Base-by-base conservation (phyloP, 2,113 vertebrate genomes). In the Panthera uncia region DNA sequence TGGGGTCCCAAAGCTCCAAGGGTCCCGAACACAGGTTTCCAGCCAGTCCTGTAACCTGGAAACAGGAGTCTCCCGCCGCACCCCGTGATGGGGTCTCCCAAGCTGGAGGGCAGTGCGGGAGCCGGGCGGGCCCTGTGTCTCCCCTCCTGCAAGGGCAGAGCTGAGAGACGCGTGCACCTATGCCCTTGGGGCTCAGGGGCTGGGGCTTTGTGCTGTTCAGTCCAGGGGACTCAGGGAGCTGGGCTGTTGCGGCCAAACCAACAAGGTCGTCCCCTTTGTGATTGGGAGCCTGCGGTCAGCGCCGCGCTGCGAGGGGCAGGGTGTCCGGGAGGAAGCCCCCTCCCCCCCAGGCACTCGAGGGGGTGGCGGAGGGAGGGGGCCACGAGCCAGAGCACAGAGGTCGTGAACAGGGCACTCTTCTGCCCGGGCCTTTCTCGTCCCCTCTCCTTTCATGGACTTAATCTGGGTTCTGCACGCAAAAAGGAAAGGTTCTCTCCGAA, bases 371-470 rank as follows among this genome's bases (percentile, higher is more conserved):
- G 45, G 68, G 68, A 29, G 21, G 27, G 41, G 14, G 5, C 73
- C 38, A 6, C 0, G 14, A 4, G 11, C 55, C 33, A 19, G 29
- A 31, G 45, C 45, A 45, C 45, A 45, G 45, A 45, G 45, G 8
- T 45, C 45, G 8, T 45, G 45, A 45, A 45, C 45, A 45, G 45
- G 45, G 45, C 45, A 45, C 10, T 23, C 29, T 1, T n/a, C 45
- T 14, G 10, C 65, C 12, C 27, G 1, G 1, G 33, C 33, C 7
- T 7, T 41, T 27, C 4, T 8, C 31, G 4, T 4, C 33, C 29
- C 29, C 61, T 7, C 15, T 41, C 38, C 29, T 38, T 0, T 0
- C 0, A 4, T 3, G 38, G 19, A 19, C 29, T 12, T 10, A n/a
- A 3, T 31, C 5, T 0, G 1, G 69, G 33, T 71, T 69, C 16